Percentiles rank a stretch among this genome's conserved stretches.
These are phyloP conservation scores for Neolamprologus caudopunctatus DNA, from an alignment of 2,113 vertebrate genomes.

Conservation along the genomic window DNA sequence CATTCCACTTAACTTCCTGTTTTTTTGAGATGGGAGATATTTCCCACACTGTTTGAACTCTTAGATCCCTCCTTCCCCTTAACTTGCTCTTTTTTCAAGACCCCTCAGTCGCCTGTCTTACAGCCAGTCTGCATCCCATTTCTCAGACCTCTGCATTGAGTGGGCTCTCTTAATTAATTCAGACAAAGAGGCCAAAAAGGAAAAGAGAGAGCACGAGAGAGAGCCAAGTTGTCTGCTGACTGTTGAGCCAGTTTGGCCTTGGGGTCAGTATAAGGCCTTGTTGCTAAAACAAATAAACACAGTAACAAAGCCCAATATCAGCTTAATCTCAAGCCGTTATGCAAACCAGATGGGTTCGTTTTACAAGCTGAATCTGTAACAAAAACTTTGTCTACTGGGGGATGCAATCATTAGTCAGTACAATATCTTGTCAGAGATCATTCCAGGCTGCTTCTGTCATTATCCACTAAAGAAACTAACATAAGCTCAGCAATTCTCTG, in stretches of 20 bases:
- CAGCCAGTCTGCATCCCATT: background rate
- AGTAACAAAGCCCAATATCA: constrained; percentile 54
- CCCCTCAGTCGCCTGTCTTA: background rate
- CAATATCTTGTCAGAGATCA: constrained; percentile 6
- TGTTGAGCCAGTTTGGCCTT: constrained; percentile 33
- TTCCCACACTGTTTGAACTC: constrained; percentile 62
- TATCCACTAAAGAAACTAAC: background rate
- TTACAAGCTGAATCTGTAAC: constrained; percentile 21
- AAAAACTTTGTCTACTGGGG: background rate
- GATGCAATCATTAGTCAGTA: constrained; percentile 5
- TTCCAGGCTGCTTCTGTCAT: background rate
- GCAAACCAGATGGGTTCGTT: constrained; percentile 55
- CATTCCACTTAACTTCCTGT: constrained; percentile 63
- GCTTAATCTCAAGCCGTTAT: constrained; percentile 49
- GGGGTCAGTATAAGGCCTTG: constrained; percentile 47
- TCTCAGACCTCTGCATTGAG: background rate
- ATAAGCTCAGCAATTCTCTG: background rate
- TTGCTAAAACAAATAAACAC: constrained; percentile 66
- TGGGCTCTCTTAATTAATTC: background rate
- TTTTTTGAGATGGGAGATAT: constrained; percentile 50
- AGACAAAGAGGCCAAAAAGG: background rate
- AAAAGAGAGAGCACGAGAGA: background rate
- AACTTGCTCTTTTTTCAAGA: background rate
- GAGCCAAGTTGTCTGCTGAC: constrained; percentile 27
- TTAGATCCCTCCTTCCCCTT: constrained; percentile 18